A percentile compares a stretch with the other conserved stretches of the same genome.
Conservation (phyloP, 2,113 vertebrate genomes). For the Monarcha castaneiventris region DNA sequence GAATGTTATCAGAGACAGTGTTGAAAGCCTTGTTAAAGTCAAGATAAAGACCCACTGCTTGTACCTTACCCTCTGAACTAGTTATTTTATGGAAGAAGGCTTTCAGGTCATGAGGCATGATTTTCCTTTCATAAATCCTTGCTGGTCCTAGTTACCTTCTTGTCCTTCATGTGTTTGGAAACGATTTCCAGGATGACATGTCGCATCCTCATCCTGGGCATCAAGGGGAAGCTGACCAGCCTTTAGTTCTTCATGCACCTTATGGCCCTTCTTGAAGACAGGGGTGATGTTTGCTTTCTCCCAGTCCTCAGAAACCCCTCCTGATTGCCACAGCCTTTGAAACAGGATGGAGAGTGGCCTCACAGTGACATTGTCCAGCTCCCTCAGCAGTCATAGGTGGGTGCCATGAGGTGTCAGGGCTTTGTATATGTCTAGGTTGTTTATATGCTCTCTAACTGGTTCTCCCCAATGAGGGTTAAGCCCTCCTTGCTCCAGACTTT, state of each 20-base stretch:
- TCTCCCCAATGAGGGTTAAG: neutral
- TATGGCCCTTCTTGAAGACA: neutral
- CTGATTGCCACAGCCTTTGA: neutral
- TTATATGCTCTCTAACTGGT: neutral
- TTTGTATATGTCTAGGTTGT: neutral
- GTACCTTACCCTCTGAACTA: neutral
- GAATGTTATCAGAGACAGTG: neutral
- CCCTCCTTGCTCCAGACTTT: neutral
- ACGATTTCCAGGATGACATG: neutral
- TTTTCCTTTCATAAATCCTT: neutral
- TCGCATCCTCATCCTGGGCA: neutral
- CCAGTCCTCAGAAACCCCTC: neutral
- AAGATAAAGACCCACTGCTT: neutral
- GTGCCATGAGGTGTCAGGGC: neutral
- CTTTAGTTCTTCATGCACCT: neutral
- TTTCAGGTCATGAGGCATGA: neutral
- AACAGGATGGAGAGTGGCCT: neutral
- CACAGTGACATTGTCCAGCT: neutral
- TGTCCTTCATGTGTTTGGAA: neutral
- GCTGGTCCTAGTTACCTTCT: neutral
- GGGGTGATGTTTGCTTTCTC: neutral
- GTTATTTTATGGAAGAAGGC: neutral
- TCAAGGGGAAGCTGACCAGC: neutral
- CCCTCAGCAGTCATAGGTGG: neutral
- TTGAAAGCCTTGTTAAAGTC: neutral